Evolutionary conservation across 2,888 invertebrate genomes (phyloP), one percentile per base, ranked within the genome.

Genomic region (Carpatolechia fugitivella): DNA sequence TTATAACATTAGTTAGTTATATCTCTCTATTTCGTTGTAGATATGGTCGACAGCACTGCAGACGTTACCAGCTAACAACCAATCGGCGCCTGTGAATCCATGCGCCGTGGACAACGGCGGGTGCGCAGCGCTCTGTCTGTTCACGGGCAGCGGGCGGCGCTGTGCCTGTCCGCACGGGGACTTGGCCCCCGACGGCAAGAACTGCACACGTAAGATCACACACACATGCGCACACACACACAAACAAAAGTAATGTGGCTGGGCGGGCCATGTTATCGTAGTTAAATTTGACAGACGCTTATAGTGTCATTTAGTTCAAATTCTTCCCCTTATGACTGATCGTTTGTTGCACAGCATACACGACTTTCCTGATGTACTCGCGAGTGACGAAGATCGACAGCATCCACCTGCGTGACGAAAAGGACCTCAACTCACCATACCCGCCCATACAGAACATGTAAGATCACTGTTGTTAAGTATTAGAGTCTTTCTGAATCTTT

Each of bases 101-200:
- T 96, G 96, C 79, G 88, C 88, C 8, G 69, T 59, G 68, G 61
- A 44, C 16, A 59, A 95, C 78, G 85, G 88, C 1, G 71, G 63
- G 69, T 97, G 97, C 83, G 92, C 92, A 65, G 95, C 96, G 70
- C 88, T 98, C 58, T 97, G 97, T 74, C 91, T 97, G 55, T 94
- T 85, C 75, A 93, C 93, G 73, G 95, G 95, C 10, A 91, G 88
- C 6, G 86, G 83, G 62, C 91, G 93, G 30, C 91, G 93, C 57
- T 97, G 97, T 82, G 94, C 93, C 35, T 98, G 98, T 74, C 94
- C 97, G 36, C 96, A 97, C 85, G 97, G 97, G 3, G 92, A 92
- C 63, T 91, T 96, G 3, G 92, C 92, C 5, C 64, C 83, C 1
- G 93, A 96, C 84, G 92, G 92, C 0, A 91, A 91, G 62, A 85